Percentiles rank a stretch among this genome's conserved stretches.
Evolutionary conservation across 1,140 invertebrate species (phyloP).

Genomic region (Caerostris extrusa): DNA sequence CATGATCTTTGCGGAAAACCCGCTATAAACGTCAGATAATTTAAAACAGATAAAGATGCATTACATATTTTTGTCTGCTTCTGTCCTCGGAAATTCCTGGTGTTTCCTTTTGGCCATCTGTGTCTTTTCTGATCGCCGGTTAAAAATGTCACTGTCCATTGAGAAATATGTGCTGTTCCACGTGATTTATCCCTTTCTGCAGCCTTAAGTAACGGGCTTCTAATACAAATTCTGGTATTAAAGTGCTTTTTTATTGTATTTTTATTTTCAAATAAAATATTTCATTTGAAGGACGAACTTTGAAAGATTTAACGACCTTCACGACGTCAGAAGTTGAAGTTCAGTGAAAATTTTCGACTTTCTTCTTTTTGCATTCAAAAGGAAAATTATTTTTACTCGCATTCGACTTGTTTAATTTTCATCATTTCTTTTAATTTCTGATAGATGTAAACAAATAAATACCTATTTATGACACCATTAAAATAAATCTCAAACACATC

Average conservation of each 20-base stretch:
- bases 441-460: too few relatives aligned
- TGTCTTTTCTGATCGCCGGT: background rate
- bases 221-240: slow-evolving; percentile 30
- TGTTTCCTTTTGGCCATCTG: slow-evolving; percentile 20
- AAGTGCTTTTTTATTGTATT: slow-evolving; percentile 17
- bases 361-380: background rate
- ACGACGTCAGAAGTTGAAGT: background rate
- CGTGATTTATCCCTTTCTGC: slow-evolving; percentile 27
- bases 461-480: too few relatives aligned
- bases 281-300: background rate
- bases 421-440: too few relatives aligned
- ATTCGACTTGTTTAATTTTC: too few relatives aligned
- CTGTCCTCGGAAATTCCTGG: slow-evolving; percentile 45
- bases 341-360: background rate
- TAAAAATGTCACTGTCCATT: slow-evolving; percentile 3
- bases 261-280: slow-evolving; percentile 13
- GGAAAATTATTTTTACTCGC: background rate
- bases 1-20: slow-evolving; percentile 40
- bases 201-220: background rate
- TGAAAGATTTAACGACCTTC: background rate
- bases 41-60: slow-evolving; percentile 58
- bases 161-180: background rate
- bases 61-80: slow-evolving; percentile 13
- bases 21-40: slow-evolving; percentile 49
- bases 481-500: too few relatives aligned